A percentile compares a stretch with the other conserved stretches of the same genome.
phyloP scores from a whole-genome alignment of 2,113 vertebrate genomes.

The Rhabdomys dilectus region DNA sequence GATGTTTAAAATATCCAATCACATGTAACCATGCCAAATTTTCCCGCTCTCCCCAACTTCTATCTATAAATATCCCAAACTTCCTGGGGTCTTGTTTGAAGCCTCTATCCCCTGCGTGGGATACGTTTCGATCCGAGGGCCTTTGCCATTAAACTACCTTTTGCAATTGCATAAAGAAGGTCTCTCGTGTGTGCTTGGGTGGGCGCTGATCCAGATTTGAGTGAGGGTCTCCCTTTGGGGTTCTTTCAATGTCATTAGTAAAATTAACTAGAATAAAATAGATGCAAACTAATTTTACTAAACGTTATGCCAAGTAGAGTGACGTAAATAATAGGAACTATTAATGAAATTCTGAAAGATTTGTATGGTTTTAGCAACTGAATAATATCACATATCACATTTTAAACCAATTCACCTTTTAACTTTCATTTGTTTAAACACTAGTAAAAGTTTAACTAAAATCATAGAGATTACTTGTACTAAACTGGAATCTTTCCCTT shows the following conservation, averaged over 20 bases:
- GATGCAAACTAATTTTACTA: conserved; percentile 40
- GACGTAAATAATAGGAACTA: neutral
- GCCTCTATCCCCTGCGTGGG: no score
- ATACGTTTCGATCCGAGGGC: no score
- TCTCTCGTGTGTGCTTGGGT: no score
- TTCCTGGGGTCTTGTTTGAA: no score
- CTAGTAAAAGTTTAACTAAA: neutral
- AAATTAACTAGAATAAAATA: neutral
- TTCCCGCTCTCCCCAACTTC: no score
- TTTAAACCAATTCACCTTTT: neutral
- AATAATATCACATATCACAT: neutral
- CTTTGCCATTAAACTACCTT: no score
- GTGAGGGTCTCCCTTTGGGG: no score
- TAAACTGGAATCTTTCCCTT: neutral
- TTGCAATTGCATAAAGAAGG: no score
- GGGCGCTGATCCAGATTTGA: no score
- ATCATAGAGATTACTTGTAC: neutral
- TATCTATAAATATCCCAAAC: no score
- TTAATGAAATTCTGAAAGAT: conserved; percentile 44
- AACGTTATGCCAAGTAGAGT: conserved; percentile 49
- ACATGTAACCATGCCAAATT: no score
- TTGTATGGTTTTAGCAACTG: neutral
- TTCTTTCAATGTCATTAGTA: neutral
- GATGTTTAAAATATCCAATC: no score
- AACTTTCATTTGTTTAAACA: neutral